Evolutionary conservation across 2,888 invertebrate genomes (phyloP).

Genomic region (Scaptodrosophila latifasciaeformis): DNA sequence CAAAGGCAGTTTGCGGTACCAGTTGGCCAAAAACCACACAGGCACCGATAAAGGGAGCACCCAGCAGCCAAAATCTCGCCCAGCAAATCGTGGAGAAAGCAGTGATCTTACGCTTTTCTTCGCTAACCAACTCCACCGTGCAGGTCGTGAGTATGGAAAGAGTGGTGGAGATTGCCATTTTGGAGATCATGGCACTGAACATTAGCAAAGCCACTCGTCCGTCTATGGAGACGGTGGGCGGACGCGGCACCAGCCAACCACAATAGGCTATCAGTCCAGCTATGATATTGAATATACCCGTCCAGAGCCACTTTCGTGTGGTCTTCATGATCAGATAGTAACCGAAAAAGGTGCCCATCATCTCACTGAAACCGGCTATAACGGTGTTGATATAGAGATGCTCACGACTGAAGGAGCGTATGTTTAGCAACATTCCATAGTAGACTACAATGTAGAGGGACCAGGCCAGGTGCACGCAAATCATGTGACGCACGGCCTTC

Average conservation of each 20-base stretch:
- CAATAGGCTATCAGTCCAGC: constrained; percentile 69
- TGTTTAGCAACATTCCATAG: constrained; percentile 76
- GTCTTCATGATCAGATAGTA: constrained; percentile 72
- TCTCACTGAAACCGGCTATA: constrained; percentile 74
- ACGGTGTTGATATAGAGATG: constrained; percentile 75
- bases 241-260: constrained; percentile 73
- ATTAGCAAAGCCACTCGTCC: constrained; percentile 71
- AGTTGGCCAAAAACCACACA: constrained; percentile 73
- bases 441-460: constrained; percentile 75
- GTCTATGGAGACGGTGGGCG: constrained; percentile 64
- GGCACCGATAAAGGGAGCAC: constrained; percentile 75
- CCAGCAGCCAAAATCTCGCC: constrained; percentile 74
- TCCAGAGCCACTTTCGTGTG: constrained; percentile 73
- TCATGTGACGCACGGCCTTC: constrained; percentile 70
- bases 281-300: constrained; percentile 73
- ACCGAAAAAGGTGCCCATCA: constrained; percentile 73
- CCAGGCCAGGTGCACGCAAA: constrained; percentile 74
- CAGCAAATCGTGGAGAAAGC: constrained; percentile 74
- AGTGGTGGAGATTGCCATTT: constrained; percentile 74
- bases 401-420: constrained; percentile 75
- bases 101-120: constrained; percentile 72
- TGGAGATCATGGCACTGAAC: constrained; percentile 75
- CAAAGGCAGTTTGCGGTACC: constrained; percentile 73
- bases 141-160: constrained; percentile 75
- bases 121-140: constrained; percentile 74